These are phyloP conservation scores for Galaxias olidus DNA, from an alignment of 2,797 vertebrate species.

Conservation along the genomic window DNA sequence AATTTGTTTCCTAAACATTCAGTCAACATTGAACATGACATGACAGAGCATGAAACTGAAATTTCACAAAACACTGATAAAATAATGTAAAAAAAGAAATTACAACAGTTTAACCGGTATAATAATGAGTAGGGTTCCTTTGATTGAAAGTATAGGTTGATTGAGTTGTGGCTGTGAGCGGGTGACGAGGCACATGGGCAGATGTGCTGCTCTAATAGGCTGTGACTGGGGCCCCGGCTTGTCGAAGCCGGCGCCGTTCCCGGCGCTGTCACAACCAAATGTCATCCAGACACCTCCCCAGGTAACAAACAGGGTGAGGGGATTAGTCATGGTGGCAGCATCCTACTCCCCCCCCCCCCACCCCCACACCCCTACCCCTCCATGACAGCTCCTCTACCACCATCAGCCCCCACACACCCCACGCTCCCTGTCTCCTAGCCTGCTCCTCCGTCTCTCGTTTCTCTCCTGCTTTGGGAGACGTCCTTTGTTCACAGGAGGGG, in stretches of 20 bases:
- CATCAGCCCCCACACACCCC: conserved; percentile 2
- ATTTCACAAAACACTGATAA: conserved; percentile 23
- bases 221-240: conserved; percentile 1
- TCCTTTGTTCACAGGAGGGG: conserved; percentile 31
- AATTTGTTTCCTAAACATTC: conserved; percentile 34
- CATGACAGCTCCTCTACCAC: conserved; percentile 51
- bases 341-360: conserved; percentile 4
- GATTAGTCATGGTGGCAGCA: conserved; percentile 57
- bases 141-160: background rate
- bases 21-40: conserved; percentile 15
- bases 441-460: conserved; percentile 18
- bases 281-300: conserved; percentile 73
- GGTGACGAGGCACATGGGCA: background rate
- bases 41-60: conserved; percentile 25
- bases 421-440: conserved; percentile 1
- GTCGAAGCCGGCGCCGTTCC: conserved; percentile 5
- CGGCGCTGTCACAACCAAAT: conserved; percentile 66
- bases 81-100: background rate
- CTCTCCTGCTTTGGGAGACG: conserved; percentile 15
- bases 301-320: conserved; percentile 56
- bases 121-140: background rate
- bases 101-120: background rate
- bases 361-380: background rate
- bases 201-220: conserved; percentile 13
- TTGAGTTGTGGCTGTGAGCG: conserved; percentile 7